Evolutionary conservation across 2,113 vertebrate species (phyloP).

Genomic region (Psilopogon haemacephalus): DNA sequence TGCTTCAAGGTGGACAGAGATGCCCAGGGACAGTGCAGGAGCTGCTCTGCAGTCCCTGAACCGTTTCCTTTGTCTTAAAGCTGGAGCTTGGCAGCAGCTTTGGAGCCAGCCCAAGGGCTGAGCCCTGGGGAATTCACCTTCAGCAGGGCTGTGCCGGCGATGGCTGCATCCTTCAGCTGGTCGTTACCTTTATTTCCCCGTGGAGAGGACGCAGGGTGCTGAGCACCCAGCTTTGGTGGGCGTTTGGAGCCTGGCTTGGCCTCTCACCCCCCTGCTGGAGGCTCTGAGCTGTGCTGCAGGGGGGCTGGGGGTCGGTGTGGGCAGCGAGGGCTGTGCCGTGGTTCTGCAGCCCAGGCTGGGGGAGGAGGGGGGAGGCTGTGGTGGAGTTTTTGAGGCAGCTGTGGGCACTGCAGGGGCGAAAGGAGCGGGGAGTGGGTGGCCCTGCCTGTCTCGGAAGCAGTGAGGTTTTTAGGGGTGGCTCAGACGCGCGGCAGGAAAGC

Average conservation of each 20-base stretch:
- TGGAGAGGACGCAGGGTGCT: background rate
- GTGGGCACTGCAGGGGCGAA: background rate
- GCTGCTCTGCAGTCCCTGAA: background rate
- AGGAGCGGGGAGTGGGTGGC: background rate
- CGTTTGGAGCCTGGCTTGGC: accelerated
- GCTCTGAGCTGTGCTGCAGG: background rate
- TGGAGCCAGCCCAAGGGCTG: background rate
- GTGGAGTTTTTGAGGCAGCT: background rate
- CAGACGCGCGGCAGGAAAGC: background rate
- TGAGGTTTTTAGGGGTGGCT: background rate
- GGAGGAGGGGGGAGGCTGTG: background rate
- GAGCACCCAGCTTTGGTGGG: background rate
- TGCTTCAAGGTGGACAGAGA: background rate
- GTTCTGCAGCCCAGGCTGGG: background rate
- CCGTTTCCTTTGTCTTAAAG: background rate
- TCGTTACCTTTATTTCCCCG: background rate
- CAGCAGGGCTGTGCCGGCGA: background rate
- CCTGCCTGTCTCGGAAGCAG: background rate
- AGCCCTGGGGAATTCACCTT: background rate
- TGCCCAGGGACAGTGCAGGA: accelerated
- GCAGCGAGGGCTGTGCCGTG: background rate
- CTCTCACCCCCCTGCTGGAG: accelerated
- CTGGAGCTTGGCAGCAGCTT: background rate
- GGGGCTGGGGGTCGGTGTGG: background rate
- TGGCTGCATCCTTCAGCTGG: accelerated